Percentiles rank a stretch among this genome's conserved stretches.
These are phyloP conservation scores for Calameuta idolon DNA, from an alignment of 2,888 invertebrate species.

Conservation along the genomic window DNA sequence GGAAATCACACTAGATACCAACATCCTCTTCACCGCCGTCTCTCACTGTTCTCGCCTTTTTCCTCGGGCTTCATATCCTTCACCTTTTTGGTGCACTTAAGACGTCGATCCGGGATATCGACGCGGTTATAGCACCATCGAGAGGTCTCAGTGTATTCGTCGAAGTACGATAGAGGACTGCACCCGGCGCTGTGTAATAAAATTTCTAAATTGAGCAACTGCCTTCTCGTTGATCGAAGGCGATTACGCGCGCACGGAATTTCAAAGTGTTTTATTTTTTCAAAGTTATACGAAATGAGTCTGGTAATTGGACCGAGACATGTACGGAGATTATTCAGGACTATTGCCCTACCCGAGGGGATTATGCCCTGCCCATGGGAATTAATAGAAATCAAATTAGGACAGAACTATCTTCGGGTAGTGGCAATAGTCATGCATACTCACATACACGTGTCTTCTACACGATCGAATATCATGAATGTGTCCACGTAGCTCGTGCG, in stretches of 20 bases:
- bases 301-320: neutral
- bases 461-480: neutral
- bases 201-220: neutral
- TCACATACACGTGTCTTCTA: neutral
- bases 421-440: no score
- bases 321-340: neutral
- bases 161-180: neutral
- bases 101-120: constrained; percentile 11
- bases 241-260: neutral
- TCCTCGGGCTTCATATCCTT: constrained; percentile 16
- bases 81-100: constrained; percentile 36
- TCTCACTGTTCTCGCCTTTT: constrained; percentile 24
- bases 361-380: no score
- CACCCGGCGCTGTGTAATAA: neutral
- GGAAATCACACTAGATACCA: constrained; percentile 65
- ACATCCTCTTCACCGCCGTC: constrained; percentile 43
- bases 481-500: neutral
- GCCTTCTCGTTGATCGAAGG: neutral
- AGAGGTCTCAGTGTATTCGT: neutral
- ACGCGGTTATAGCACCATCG: neutral
- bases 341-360: no score
- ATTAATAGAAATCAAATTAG: no score
- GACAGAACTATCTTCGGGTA: no score
- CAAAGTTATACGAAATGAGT: neutral
- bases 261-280: neutral